These are phyloP conservation scores for Diarsia mendica DNA, from an alignment of 2,888 invertebrate species.

Conservation along the genomic window DNA sequence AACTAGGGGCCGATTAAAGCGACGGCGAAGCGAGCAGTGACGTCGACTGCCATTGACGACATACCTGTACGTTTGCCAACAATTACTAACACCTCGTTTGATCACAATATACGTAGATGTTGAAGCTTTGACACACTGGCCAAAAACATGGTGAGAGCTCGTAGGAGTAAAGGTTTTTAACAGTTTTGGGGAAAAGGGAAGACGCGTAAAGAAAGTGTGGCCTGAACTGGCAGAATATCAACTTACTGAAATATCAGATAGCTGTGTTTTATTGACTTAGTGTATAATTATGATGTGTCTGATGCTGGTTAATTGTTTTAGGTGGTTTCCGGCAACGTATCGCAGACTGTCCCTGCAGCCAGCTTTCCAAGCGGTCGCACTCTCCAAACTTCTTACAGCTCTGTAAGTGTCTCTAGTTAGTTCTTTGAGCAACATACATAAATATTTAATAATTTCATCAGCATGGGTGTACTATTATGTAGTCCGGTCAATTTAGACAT, in stretches of 20 bases:
- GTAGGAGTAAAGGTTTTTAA: background rate
- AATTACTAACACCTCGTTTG: slow-evolving; percentile 24
- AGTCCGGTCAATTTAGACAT: too few relatives aligned
- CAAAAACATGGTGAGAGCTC: slow-evolving; percentile 26
- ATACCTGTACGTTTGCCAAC: slow-evolving; percentile 25
- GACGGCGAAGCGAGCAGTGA: slow-evolving; percentile 10
- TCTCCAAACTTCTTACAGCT: slow-evolving; percentile 19
- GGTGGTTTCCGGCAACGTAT: slow-evolving; percentile 48
- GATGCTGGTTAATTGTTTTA: slow-evolving; percentile 36
- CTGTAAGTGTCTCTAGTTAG: slow-evolving; percentile 48
- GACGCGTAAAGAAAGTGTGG: background rate
- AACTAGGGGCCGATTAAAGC: slow-evolving; percentile 16
- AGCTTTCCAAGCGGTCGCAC: slow-evolving; percentile 43
- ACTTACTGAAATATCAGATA: background rate
- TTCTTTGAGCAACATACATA: background rate
- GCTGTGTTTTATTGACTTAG: background rate
- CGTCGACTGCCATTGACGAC: slow-evolving; percentile 19
- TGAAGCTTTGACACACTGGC: background rate
- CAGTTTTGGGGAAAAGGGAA: background rate
- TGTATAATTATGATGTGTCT: background rate
- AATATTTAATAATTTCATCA: too few relatives aligned
- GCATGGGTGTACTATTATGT: too few relatives aligned
- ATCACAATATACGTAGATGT: slow-evolving; percentile 4
- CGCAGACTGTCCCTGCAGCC: slow-evolving; percentile 38
- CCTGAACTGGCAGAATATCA: background rate